Evolutionary conservation across 2,888 invertebrate genomes (phyloP).

Genomic region (Acrobeloides nanus): DNA sequence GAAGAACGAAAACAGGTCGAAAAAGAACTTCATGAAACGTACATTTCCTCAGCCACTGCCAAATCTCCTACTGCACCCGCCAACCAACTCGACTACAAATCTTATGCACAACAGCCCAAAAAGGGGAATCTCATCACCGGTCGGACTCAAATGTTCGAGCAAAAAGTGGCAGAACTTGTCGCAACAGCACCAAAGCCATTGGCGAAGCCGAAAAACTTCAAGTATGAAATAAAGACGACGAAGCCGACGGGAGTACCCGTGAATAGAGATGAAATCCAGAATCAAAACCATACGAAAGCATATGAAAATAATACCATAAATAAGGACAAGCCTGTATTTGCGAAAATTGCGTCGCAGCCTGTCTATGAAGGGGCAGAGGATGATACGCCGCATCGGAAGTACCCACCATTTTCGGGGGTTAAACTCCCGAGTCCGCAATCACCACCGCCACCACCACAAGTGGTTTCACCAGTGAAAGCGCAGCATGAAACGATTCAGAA

Average conservation of each 20-base stretch:
- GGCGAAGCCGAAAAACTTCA: constrained; percentile 29
- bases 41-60: constrained; percentile 12
- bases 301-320: no score
- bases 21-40: constrained; percentile 18
- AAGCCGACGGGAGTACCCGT: constrained; percentile 7
- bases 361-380: no score
- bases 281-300: no score
- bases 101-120: constrained; percentile 5
- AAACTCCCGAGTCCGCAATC: no score
- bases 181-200: constrained; percentile 16
- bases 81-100: constrained; percentile 4
- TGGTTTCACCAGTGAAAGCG: no score
- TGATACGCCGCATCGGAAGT: no score
- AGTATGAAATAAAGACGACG: constrained; percentile 16
- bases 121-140: constrained; percentile 21
- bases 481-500: no score
- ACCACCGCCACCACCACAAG: no score
- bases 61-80: constrained; percentile 12
- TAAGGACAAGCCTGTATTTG: background rate
- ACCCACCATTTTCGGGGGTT: no score
- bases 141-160: constrained; percentile 24
- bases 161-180: constrained; percentile 21
- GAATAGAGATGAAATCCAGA: no score
- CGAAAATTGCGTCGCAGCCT: no score
- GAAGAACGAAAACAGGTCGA: constrained; percentile 18